These are phyloP conservation scores for Tauraco erythrolophus DNA, from an alignment of 2,113 vertebrate genomes.

Conservation along the genomic window DNA sequence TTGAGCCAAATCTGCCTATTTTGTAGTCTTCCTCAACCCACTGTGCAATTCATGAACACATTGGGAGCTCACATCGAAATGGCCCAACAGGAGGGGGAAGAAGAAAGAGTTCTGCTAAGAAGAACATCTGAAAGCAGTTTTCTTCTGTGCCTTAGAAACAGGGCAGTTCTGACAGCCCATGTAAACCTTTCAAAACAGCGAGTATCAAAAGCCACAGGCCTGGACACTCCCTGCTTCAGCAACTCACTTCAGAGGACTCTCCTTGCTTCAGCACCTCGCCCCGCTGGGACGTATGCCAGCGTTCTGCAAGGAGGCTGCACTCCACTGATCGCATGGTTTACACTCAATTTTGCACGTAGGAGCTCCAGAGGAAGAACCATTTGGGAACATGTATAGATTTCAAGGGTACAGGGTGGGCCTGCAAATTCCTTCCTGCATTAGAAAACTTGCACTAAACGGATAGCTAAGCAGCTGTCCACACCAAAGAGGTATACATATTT, in stretches of 20 bases:
- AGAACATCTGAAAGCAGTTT: conserved; percentile 10
- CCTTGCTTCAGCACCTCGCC: conserved; percentile 56
- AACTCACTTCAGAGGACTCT: conserved; percentile 40
- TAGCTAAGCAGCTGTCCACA: conserved; percentile 72
- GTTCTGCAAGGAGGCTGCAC: neutral
- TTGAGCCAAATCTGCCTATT: neutral
- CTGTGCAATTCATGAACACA: neutral
- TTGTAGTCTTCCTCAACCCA: neutral
- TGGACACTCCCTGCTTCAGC: conserved; percentile 38
- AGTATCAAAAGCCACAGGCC: conserved; percentile 43
- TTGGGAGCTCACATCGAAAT: neutral
- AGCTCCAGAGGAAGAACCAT: conserved; percentile 50
- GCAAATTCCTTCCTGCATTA: conserved; percentile 65
- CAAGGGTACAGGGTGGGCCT: conserved; percentile 70
- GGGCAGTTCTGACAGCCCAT: neutral
- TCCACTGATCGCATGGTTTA: conserved; percentile 56
- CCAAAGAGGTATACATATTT: conserved; percentile 43
- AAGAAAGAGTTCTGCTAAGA: neutral
- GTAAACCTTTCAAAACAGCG: conserved; percentile 33
- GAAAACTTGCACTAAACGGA: conserved; percentile 61
- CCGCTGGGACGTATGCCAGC: conserved; percentile 45
- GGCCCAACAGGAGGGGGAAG: neutral
- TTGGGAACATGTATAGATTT: conserved; percentile 72
- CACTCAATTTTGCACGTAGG: conserved; percentile 71
- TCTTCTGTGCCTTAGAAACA: neutral